Base-by-base conservation (phyloP, 2,113 vertebrate species). In the Leptosomus discolor region DNA sequence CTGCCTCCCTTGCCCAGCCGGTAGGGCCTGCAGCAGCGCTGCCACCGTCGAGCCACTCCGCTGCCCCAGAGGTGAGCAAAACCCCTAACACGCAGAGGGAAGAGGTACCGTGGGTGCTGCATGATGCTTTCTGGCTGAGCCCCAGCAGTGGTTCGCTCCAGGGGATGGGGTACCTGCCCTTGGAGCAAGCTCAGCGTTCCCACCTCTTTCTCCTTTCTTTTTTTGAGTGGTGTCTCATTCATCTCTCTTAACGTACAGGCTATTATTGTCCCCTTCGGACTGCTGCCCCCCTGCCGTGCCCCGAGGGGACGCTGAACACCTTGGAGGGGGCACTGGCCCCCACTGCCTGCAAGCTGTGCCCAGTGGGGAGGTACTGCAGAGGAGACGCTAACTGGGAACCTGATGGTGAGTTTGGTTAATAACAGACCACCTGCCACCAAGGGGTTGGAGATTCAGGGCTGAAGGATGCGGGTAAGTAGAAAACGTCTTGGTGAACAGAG, bases 61-160 rank as follows among this genome's bases (percentile, higher is more conserved):
- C 92, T 99, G 99, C 91, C 99, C 99, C 88, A 93, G 96, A 96
- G 99, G 99, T 99, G 97, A 98, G 93, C 54, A 19, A n/a, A 45
- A 4, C 11, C n/a, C 22, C 15, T 9, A 3, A 3, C 21, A 2
- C 1, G 1, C 6, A 12, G 1, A 4, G n/a, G 56, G n/a, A 27
- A 39, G 27, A 37, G 22, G 23, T 7, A 14, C 3, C 30, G 14
- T 11, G 27, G 56, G 1, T 26, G 7, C 41, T 34, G 32, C 27
- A 5, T 8, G 19, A 1, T 23, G 22, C 34, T 13, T 68, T 12
- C 51, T 30, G 23, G 8, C 57, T 45, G 74, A 51, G 32, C 56
- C 4, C 1, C 13, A 26, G 46, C 63, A 14, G 29, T 11, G 34
- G 4, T 12, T 65, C 18, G 0, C 34, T 26, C 63, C 36, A 8